Evolutionary conservation across 53 echinoderm and acorn worm genomes (phyloP), one percentile per base, ranked within the genome.

Genomic region (Echinarachnius parma): DNA sequence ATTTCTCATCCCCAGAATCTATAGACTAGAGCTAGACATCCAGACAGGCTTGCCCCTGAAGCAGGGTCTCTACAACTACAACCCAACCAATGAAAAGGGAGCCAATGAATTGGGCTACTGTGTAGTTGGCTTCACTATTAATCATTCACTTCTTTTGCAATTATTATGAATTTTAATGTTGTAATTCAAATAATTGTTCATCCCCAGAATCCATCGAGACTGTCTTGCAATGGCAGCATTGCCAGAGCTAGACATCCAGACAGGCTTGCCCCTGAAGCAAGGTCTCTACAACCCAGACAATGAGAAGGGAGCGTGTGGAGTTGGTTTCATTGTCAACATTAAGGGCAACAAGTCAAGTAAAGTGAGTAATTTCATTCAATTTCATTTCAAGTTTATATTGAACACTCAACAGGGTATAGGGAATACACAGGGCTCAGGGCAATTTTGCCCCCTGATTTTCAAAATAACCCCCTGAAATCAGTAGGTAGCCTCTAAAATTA

Each of bases 261-360:
- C 86, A 28, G 93, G 93, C 2, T 36, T 93, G 19, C 93, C 89
- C 21, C 78, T 30, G 5, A 56, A 83, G 48, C 93, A 93, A 64
- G 93, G 93, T 4, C 68, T 93, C 31, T 93, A 93, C 36, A 71
- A 81, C 49, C 89, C 93, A 31, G 80, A 80, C 37, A 69, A 80
- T 59, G 93, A 93, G 81, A 93, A 81, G 66, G 93, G 90, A 81
- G 93, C 93, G 1, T 93, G 93, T 48, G 93, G 93, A 18, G 93
- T 93, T 10, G 93, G 93, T 2, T 93, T 93, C 63, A 86, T 93
- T 9, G 89, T 93, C 66, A 93, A 93, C 60, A 90, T 93, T 58
- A 77, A 81, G 26, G 93, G 93, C 3, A 44, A 57, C 31, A 76
- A 83, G 28, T 83, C 89, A 13, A 80, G 90, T 20, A 80, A 93